Conservation (phyloP, 2,888 invertebrate species). For the Stenurella melanura region DNA sequence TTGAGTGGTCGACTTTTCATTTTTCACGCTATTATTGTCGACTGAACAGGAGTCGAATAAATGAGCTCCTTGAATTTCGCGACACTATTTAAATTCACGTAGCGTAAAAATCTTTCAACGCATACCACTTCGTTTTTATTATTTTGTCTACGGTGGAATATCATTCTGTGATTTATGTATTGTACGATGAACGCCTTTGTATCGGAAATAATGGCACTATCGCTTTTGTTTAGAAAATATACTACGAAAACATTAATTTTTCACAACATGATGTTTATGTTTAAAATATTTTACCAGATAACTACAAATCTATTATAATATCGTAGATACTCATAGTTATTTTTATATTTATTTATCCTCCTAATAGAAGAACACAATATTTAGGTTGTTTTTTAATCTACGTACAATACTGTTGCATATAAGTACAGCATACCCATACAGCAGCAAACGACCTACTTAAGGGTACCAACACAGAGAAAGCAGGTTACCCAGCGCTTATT, state of each 20-base stretch:
- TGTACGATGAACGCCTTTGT: not conserved
- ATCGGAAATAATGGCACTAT: not conserved
- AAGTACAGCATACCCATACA: no score
- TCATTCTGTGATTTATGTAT: not conserved
- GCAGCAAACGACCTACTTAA: no score
- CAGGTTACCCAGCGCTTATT: no score
- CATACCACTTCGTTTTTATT: constrained; percentile 17
- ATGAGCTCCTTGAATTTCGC: constrained; percentile 22
- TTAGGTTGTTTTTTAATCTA: no score
- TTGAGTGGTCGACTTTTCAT: constrained; percentile 13
- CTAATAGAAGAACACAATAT: no score
- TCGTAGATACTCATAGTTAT: not conserved
- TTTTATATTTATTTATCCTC: not conserved
- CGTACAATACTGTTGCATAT: no score
- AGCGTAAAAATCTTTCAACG: constrained; percentile 1
- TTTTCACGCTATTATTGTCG: constrained; percentile 25
- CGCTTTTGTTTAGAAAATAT: not conserved
- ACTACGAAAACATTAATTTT: not conserved
- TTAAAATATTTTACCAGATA: not conserved
- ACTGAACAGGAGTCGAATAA: constrained; percentile 22
- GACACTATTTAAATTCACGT: not conserved
- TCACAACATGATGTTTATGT: not conserved
- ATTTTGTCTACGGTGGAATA: constrained; percentile 23
- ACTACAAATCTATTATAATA: not conserved
- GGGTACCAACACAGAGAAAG: no score